These are phyloP conservation scores for Asbolus verrucosus DNA, from an alignment of 1,140 invertebrate species.

Conservation along the genomic window DNA sequence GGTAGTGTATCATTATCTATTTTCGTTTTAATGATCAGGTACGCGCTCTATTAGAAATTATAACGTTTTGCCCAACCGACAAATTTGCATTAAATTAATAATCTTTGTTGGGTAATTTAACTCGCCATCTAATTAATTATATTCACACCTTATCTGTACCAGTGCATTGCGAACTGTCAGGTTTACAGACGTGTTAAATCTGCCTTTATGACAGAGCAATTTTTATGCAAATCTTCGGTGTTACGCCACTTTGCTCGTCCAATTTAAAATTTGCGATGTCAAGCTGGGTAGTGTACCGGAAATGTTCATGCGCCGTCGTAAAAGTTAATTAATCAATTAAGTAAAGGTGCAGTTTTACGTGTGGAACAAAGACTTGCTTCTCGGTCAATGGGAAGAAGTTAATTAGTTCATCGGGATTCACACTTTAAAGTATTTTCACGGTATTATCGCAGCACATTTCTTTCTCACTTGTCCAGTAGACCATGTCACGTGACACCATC, in stretches of 20 bases:
- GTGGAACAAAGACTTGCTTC: constrained; percentile 11
- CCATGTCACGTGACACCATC: too few species aligned
- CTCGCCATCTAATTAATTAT: constrained; percentile 24
- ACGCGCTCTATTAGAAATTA: constrained; percentile 9
- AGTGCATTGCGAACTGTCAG: constrained; percentile 2
- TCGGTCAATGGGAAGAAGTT: constrained; percentile 3
- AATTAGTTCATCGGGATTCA: too few species aligned
- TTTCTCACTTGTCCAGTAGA: too few species aligned
- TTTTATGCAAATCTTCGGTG: constrained; percentile 26
- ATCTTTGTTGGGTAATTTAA: not conserved
- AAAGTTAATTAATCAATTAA: constrained; percentile 34
- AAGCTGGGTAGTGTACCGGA: constrained; percentile 7
- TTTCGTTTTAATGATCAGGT: too few species aligned
- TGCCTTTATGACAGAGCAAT: constrained; percentile 20
- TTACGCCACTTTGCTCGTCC: not conserved
- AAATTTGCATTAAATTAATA: constrained; percentile 14
- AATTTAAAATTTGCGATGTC: constrained; percentile 23
- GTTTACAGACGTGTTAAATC: not conserved
- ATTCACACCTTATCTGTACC: constrained; percentile 16
- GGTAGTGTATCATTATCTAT: too few species aligned
- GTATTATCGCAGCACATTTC: too few species aligned
- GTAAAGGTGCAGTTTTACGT: not conserved
- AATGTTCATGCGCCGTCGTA: constrained; percentile 18
- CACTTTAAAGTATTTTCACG: too few species aligned
- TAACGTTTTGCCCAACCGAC: too few species aligned